Conservation (phyloP, 2,888 invertebrate genomes). For the Tenthredo notha region DNA sequence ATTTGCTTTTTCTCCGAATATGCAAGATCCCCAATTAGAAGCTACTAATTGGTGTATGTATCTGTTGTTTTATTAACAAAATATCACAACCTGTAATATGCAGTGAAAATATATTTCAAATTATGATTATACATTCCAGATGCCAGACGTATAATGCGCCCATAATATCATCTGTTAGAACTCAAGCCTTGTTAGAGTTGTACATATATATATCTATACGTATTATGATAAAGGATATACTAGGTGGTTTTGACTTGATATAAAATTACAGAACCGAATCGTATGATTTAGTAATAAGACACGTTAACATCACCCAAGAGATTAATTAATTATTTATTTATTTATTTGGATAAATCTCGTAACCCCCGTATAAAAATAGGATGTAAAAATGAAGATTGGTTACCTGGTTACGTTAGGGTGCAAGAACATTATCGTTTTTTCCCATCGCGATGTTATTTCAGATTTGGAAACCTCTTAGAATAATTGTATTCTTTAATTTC, state of each 20-base stretch:
- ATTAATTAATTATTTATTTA: not conserved
- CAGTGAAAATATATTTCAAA: not conserved
- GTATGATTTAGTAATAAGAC: not conserved
- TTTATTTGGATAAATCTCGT: not conserved
- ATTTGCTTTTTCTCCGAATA: constrained; percentile 37
- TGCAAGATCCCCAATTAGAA: constrained; percentile 36
- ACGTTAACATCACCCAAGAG: not conserved
- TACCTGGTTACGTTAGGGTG: not conserved
- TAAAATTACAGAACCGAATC: not conserved
- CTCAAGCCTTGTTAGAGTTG: constrained; percentile 1
- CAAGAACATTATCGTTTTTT: not conserved
- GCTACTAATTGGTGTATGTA: constrained; percentile 38
- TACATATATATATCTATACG: too few species aligned
- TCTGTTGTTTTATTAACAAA: constrained; percentile 16
- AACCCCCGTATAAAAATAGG: not conserved
- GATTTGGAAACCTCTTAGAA: constrained; percentile 21
- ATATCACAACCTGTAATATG: constrained; percentile 5
- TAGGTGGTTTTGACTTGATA: not conserved
- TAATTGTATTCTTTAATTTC: constrained; percentile 28
- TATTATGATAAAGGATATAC: not conserved
- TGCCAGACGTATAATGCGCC: not conserved
- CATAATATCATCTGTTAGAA: not conserved
- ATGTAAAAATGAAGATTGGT: constrained; percentile 29
- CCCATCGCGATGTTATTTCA: constrained; percentile 37
- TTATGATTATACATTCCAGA: not conserved